Evolutionary conservation across 1,140 invertebrate genomes (phyloP).

Genomic region (Atta cephalotes): DNA sequence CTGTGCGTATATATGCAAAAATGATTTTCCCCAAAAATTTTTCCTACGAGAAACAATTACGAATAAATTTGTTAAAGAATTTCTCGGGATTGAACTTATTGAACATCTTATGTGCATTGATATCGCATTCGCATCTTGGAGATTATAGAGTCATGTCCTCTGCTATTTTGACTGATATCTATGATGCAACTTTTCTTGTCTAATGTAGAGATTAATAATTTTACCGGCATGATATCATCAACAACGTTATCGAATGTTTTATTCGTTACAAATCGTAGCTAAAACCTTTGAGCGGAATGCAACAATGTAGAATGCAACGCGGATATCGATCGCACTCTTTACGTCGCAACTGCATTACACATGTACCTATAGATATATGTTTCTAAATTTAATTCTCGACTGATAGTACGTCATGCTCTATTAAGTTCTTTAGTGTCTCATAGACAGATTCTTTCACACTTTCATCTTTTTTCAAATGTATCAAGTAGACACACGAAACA

Average conservation of each 20-base stretch:
- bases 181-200: constrained; percentile 23
- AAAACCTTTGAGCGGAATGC: constrained; percentile 10
- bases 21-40: not conserved
- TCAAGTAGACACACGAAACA: not conserved
- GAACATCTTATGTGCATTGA: not conserved
- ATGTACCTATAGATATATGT: not conserved
- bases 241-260: constrained; percentile 10
- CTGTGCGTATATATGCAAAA: not conserved
- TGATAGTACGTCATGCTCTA: constrained; percentile 37
- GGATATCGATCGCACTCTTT: constrained; percentile 43
- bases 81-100: not conserved
- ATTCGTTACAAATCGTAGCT: constrained; percentile 15
- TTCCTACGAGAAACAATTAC: not conserved
- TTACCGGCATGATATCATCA: not conserved
- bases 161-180: constrained; percentile 19
- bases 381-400: constrained; percentile 53
- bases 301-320: constrained; percentile 33
- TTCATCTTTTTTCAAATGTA: not conserved
- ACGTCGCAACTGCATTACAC: not conserved
- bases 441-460: not conserved
- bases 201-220: constrained; percentile 24
- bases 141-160: not conserved
- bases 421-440: not conserved
- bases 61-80: not conserved
- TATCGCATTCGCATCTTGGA: constrained; percentile 9